phyloP scores from a whole-genome alignment of 2,888 invertebrate genomes.

The Plebejus argus region DNA sequence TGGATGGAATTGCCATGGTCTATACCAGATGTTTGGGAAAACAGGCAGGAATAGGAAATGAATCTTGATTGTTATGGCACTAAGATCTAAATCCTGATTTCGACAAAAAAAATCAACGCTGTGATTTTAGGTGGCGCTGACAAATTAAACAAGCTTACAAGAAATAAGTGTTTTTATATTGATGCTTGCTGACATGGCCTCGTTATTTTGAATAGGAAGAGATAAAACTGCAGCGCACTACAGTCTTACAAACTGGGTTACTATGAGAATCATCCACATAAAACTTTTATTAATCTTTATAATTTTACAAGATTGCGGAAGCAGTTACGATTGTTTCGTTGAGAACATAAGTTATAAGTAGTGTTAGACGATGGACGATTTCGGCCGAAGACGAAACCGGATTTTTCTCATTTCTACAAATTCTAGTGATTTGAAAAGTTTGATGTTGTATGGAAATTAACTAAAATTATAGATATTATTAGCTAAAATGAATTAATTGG shows the following conservation, averaged over 20 bases:
- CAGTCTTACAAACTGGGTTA: neutral
- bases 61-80: too few species aligned
- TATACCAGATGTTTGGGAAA: neutral
- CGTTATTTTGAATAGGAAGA: neutral
- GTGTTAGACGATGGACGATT: neutral
- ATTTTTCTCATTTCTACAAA: neutral
- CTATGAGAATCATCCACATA: neutral
- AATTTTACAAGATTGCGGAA: constrained; percentile 7
- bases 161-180: too few species aligned
- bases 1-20: neutral
- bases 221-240: neutral
- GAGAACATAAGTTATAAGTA: neutral
- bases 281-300: constrained; percentile 8
- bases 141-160: too few species aligned
- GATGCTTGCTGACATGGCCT: too few species aligned
- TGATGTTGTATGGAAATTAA: too few species aligned
- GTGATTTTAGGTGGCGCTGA: too few species aligned
- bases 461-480: too few species aligned
- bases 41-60: neutral
- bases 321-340: constrained; percentile 4
- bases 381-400: neutral
- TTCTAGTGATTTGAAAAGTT: too few species aligned
- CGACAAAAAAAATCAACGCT: too few species aligned
- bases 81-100: too few species aligned
- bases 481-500: too few species aligned